Evolutionary conservation across 2,797 vertebrate species (phyloP), one percentile per base, ranked within the genome.

Genomic region (Cynopterus sphinx): DNA sequence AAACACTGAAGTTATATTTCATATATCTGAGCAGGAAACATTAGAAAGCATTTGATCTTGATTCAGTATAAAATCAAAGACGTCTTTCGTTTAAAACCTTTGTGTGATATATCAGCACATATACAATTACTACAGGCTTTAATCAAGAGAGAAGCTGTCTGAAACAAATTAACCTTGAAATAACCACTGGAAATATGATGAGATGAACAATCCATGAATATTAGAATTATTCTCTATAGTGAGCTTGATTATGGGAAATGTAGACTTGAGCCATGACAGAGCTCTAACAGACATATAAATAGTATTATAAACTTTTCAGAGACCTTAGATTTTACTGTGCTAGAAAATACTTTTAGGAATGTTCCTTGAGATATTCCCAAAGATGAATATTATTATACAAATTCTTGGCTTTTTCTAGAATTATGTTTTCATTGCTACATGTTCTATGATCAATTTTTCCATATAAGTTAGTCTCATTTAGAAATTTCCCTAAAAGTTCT

Each of bases 121-220:
- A 85, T 31, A 95, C 94, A 96, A 96, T 97, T 97, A 90, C 71
- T 71, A 65, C n/a, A 81, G 87, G 82, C 91, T 59, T 92, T 93
- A 97, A 97, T 97, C 97, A 97, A 97, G 87, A 89, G 31, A 91
- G 87, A 91, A 93, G 61, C 89, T 61, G 70, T 67, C 74, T 87
- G 74, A 74, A 83, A 94, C 96, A 97, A 96, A 97, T 86, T 96
- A 97, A 97, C 97, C 97, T 97, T 97, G 97, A 97, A 96, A 97
- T 95, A 96, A 97, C 97, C 91, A 97, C 93, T 85, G 53, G 79
- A 78, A 94, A 97, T 57, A 95, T 94, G 81, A 96, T 96, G 90
- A 96, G 91, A 95, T 97, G 93, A 91, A 92, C 96, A 97, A 94
- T 94, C 96, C 95, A 97, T 97, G 90, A 97, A 95, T 94, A 83